phyloP scores from a whole-genome alignment of 2,888 invertebrate genomes.

The Calephelis perditalis region DNA sequence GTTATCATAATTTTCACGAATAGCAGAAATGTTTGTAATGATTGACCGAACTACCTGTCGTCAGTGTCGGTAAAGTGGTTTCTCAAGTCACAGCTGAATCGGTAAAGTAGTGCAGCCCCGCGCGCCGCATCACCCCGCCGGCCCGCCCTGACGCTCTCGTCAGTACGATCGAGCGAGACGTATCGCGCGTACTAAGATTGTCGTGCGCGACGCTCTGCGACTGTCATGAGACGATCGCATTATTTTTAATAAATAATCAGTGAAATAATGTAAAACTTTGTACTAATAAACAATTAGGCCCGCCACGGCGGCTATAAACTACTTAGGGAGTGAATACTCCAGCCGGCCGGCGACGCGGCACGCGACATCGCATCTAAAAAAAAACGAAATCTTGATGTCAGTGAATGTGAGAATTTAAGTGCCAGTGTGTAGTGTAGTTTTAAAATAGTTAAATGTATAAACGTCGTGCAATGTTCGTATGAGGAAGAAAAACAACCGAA shows the following conservation, averaged over 20 bases:
- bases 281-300: slow-evolving; percentile 56
- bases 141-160: slow-evolving; percentile 37
- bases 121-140: slow-evolving; percentile 43
- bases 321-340: slow-evolving; percentile 64
- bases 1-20: no score
- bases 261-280: slow-evolving; percentile 79
- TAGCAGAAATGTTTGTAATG: neutral
- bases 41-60: slow-evolving; percentile 54
- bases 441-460: slow-evolving; percentile 75
- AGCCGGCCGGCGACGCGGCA: slow-evolving; percentile 82
- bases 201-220: slow-evolving; percentile 58
- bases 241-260: slow-evolving; percentile 62
- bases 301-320: slow-evolving; percentile 80
- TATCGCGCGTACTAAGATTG: slow-evolving; percentile 52
- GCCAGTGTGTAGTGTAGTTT: slow-evolving; percentile 65
- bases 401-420: slow-evolving; percentile 64
- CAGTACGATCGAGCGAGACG: slow-evolving; percentile 74
- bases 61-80: slow-evolving; percentile 42
- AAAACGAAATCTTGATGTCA: slow-evolving; percentile 67
- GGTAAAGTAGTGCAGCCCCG: slow-evolving; percentile 46
- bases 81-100: slow-evolving; percentile 31
- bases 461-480: slow-evolving; percentile 77
- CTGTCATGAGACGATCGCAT: slow-evolving; percentile 59
- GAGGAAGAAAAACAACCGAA: slow-evolving; percentile 76
- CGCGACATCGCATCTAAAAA: slow-evolving; percentile 73